Conservation (phyloP, 2,113 vertebrate species). For the Cyprinodon brontotheroides region DNA sequence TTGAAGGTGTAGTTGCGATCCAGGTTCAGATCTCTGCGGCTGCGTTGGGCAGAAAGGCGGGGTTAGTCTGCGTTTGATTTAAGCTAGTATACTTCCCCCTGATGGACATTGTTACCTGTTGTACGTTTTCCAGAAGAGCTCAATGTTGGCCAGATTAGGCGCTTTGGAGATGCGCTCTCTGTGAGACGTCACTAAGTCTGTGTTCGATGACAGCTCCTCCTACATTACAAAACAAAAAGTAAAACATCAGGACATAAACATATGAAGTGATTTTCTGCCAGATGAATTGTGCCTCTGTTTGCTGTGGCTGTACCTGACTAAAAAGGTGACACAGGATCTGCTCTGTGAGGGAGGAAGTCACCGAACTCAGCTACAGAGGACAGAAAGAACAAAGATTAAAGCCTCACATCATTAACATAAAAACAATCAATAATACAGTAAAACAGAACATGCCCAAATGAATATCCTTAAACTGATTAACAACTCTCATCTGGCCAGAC, state of each 20-base stretch:
- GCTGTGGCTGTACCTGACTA: conserved; percentile 80
- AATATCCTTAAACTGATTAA: conserved; percentile 19
- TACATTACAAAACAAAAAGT: neutral
- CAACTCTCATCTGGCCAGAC: conserved; percentile 4
- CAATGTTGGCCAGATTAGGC: conserved; percentile 84
- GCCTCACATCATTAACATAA: conserved; percentile 6
- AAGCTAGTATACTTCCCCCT: neutral
- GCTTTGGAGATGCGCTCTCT: conserved; percentile 82
- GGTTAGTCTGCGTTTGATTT: neutral
- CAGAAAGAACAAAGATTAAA: neutral
- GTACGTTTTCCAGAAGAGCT: conserved; percentile 89
- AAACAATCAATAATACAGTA: neutral
- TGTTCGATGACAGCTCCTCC: conserved; percentile 85
- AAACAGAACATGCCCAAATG: conserved; percentile 1
- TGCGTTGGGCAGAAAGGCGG: conserved; percentile 50
- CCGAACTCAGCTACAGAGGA: conserved; percentile 79
- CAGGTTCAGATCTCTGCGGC: conserved; percentile 87
- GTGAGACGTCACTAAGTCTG: conserved; percentile 84
- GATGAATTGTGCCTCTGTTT: too few relatives aligned
- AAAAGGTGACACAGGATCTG: conserved; percentile 90
- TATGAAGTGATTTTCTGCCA: neutral
- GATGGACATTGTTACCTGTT: conserved; percentile 73
- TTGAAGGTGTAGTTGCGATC: conserved; percentile 84
- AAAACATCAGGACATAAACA: neutral
- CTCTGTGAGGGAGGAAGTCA: conserved; percentile 87